Evolutionary conservation across 2,797 vertebrate species (phyloP).

Genomic region (Benthosema pterotum): DNA sequence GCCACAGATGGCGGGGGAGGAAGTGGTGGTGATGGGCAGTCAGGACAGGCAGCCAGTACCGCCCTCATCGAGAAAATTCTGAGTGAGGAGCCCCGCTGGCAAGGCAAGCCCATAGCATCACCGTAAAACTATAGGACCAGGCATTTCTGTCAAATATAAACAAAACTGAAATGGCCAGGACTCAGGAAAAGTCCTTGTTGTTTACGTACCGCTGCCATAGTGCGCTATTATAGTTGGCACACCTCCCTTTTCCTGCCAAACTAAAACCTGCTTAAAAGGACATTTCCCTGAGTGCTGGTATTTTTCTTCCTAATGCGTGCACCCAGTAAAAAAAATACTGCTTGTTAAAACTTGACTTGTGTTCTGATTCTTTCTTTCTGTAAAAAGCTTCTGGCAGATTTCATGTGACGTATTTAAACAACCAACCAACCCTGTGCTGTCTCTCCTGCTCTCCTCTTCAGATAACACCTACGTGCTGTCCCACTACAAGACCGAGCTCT

Average conservation of each 20-base stretch:
- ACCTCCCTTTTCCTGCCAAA: too few species aligned
- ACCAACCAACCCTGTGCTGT: background rate
- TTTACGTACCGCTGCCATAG: too few species aligned
- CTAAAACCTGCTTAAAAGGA: too few species aligned
- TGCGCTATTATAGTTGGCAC: too few species aligned
- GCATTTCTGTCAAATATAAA: too few species aligned
- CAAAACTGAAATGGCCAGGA: too few species aligned
- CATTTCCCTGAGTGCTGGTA: too few species aligned
- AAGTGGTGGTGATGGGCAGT: slow-evolving; percentile 89
- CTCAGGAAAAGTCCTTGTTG: too few species aligned
- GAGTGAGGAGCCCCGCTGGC: slow-evolving; percentile 96
- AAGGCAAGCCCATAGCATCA: slow-evolving; percentile 78
- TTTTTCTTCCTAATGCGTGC: too few species aligned
- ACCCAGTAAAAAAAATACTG: too few species aligned
- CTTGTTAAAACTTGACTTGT: background rate
- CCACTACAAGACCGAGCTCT: slow-evolving; percentile 98
- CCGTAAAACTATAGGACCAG: background rate
- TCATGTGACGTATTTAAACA: background rate
- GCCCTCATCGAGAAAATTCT: slow-evolving; percentile 98
- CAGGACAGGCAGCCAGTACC: slow-evolving; percentile 94
- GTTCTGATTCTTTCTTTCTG: background rate
- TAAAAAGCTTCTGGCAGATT: too few species aligned
- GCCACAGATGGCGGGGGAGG: slow-evolving; percentile 85
- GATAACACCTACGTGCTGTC: slow-evolving; percentile 95
- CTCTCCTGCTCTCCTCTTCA: slow-evolving; percentile 54